Base-by-base conservation (phyloP, 2,888 invertebrate genomes). In the Drosophila paranaensis region DNA sequence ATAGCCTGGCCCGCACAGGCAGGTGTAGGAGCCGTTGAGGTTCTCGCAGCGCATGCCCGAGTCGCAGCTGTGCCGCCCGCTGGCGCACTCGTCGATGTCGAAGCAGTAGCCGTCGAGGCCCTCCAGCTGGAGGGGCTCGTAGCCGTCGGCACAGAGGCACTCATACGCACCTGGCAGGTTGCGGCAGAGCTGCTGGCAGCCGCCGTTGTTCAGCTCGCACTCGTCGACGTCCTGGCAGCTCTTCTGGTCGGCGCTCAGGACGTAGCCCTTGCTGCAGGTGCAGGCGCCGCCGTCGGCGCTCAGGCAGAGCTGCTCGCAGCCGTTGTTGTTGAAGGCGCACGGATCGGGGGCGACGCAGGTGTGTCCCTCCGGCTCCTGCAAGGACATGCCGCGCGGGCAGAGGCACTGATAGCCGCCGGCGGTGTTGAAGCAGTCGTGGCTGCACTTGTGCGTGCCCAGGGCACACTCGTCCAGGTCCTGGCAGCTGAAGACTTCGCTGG, bases 251-350 rank as follows among this genome's bases (percentile, higher is more conserved):
- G 82, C 82, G 14, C 76, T 77, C 4, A 93, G 80, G 3, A 71
- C 72, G 43, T 91, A 91, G 3, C 93, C 93, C n/a, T 68, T 58
- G 35, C 91, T 91, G 67, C 94, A 94, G 8, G 89, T 90, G 71
- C 94, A 94, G 16, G 72, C 48, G 6, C 91, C 91, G 3, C 67
- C 77, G 0, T 88, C 80, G 6, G 88, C 79, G 2, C 88, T 77
- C 25, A 91, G 85, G 64, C 96, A 96, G 25, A 93, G 93, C 65
- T 95, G 95, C 6, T 94, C 94, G 88, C 96, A 96, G 1, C 95
- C 95, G 71, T 95, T 94, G 61, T 93, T 93, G 60, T 88, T 80
- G 1, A 91, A 79, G 10, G 91, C 90, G 77, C 96, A 96, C 60
- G 91, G 91, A 91, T 95, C 93, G 14, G 93, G 86, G 27, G 92